phyloP scores from a whole-genome alignment of 2,113 vertebrate genomes.

The Numenius arquata region DNA sequence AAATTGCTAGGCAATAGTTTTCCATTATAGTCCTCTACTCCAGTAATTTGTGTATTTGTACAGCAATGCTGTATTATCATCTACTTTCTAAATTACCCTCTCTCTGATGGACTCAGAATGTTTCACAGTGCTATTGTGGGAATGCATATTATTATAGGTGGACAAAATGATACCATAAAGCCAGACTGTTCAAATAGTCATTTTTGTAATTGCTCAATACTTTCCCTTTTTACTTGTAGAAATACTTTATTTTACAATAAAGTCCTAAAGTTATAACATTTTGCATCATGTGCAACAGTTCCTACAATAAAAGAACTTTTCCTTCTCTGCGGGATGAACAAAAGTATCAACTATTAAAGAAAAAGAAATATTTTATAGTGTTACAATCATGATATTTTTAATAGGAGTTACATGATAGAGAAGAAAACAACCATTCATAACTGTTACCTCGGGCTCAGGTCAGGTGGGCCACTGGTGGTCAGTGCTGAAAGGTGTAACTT shows the following conservation, averaged over 20 bases:
- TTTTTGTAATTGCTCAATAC: background rate
- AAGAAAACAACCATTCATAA: background rate
- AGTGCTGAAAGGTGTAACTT: slow-evolving; percentile 72
- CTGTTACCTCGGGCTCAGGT: slow-evolving; percentile 80
- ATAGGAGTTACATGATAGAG: background rate
- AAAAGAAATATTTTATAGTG: background rate
- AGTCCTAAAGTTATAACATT: background rate
- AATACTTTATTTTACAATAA: background rate
- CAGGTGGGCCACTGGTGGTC: slow-evolving; percentile 67
- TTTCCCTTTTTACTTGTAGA: background rate
- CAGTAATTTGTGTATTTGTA: background rate
- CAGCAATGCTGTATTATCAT: background rate
- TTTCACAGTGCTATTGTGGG: background rate
- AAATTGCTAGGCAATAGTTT: background rate
- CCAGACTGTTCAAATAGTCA: background rate
- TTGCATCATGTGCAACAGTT: background rate
- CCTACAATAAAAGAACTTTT: background rate
- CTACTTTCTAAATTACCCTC: background rate
- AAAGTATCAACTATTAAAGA: background rate
- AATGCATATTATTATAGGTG: background rate
- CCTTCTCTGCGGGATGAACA: background rate
- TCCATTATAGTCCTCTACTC: background rate
- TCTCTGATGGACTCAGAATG: background rate
- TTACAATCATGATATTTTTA: background rate
- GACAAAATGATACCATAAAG: background rate